Evolutionary conservation across 53 echinoderm and acorn worm species (phyloP).

Genomic region (Holothuria scabra): DNA sequence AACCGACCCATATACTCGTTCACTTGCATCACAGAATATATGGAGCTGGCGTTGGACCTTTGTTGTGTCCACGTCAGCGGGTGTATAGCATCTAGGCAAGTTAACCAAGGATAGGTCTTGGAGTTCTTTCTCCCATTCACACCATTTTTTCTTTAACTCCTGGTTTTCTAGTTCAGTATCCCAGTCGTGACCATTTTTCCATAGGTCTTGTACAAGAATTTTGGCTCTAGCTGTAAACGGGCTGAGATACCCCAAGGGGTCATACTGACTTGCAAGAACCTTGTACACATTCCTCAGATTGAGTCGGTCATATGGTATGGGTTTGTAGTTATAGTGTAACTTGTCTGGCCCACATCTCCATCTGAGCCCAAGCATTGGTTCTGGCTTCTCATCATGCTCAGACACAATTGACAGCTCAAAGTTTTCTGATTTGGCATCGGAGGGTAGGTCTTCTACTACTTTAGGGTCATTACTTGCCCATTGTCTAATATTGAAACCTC

Average conservation of each 20-base stretch:
- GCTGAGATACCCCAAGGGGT: slow-evolving; percentile 44
- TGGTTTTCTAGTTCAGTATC: slow-evolving; percentile 38
- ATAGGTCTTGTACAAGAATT: slow-evolving; percentile 52
- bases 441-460: too few species aligned
- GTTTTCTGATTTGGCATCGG: too few species aligned
- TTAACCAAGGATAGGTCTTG: slow-evolving; percentile 3
- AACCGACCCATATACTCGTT: too few species aligned
- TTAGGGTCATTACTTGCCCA: too few species aligned
- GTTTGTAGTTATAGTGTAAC: slow-evolving; percentile 39
- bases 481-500: too few species aligned
- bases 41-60: too few species aligned
- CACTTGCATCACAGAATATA: too few species aligned
- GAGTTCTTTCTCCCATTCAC: slow-evolving; percentile 42
- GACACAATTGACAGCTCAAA: slow-evolving; percentile 19
- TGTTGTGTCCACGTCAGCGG: neutral
- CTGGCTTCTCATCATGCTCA: slow-evolving; percentile 22
- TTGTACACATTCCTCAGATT: slow-evolving; percentile 45
- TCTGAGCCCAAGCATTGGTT: slow-evolving; percentile 51
- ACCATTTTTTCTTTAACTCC: slow-evolving; percentile 18
- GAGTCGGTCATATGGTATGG: slow-evolving; percentile 16
- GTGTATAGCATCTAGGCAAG: slow-evolving; percentile 38
- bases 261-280: slow-evolving; percentile 22
- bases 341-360: slow-evolving; percentile 39
- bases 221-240: slow-evolving; percentile 54
- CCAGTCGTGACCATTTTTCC: slow-evolving; percentile 39